Base-by-base conservation (phyloP, 53 echinoderm and acorn worm species). In the Echinometra lucunter region DNA sequence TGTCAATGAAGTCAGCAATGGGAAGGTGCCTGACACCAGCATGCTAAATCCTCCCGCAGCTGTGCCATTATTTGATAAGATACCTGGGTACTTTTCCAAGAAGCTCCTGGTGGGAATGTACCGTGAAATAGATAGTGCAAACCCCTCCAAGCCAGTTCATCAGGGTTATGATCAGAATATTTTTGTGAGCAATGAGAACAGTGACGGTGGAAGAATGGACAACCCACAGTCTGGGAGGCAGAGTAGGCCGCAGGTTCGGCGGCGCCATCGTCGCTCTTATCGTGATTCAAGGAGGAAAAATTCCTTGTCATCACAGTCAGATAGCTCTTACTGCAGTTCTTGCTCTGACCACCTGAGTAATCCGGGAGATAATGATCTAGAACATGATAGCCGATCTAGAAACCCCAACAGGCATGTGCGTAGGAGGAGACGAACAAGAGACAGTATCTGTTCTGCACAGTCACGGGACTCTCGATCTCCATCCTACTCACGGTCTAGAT, bases 51-150 rank as follows among this genome's bases (percentile, higher is more conserved):
- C 53, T 8, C 28, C 1, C 37, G 45, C 69, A 5, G 30, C 30
- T 42, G 57, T 93, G 57, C 97, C 96, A 1, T 70, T 96, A 42
- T 98, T 98, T 96, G 98, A 98, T 82, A 98, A 98, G 69, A 98
- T 98, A 35, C 98, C 98, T 0, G 97, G 96, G 44, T 98, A 98
- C 69, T 98, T 97, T 89, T 88, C 97, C 6, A 93, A 92, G 72
- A 97, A 98, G 94, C 95, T 96, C 74, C 27, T 95, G 13, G 47
- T 96, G 90, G 96, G 97, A 53, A 96, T 96, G 97, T 96, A 96
- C 63, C 95, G 94, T 63, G 96, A 96, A 57, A 95, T 96, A 60
- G 58, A 95, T 19, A 38, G 34, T 56, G 37, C 28, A 12, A 40
- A 40, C 21, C 72, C 87, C 30, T 37, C 38, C 23, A 57, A 87